Percentiles rank a stretch among this genome's conserved stretches.
These are phyloP conservation scores for Eulemur albifrons DNA, from an alignment of 2,797 vertebrate species.

Conservation along the genomic window DNA sequence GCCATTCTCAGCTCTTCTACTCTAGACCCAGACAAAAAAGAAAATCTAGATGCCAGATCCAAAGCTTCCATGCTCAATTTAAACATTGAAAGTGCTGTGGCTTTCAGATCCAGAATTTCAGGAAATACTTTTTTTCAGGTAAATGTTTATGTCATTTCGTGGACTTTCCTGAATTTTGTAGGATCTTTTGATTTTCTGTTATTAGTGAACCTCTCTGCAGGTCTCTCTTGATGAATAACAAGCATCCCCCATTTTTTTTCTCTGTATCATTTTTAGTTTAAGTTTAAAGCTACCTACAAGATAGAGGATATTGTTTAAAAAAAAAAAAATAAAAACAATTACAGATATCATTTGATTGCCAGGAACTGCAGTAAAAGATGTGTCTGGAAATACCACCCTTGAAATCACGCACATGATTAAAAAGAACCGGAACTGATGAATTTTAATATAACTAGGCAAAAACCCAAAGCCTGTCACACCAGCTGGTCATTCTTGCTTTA, in stretches of 20 bases:
- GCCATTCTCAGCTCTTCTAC: background rate
- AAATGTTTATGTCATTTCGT: background rate
- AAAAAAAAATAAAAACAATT: background rate
- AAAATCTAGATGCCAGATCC: conserved; percentile 17
- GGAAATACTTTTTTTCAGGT: background rate
- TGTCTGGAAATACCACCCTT: conserved; percentile 5
- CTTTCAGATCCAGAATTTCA: background rate
- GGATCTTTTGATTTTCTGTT: conserved; percentile 5
- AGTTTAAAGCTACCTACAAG: conserved; percentile 16
- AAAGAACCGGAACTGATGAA: conserved; percentile 61
- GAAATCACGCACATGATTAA: conserved; percentile 4
- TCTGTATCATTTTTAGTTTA: background rate
- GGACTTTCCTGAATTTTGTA: background rate
- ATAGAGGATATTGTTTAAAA: background rate
- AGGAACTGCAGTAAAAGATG: conserved; percentile 8
- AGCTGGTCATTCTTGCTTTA: conserved; percentile 62
- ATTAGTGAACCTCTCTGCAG: background rate
- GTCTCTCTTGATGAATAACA: conserved; percentile 17
- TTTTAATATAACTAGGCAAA: conserved; percentile 68
- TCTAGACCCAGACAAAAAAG: background rate
- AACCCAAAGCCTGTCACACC: conserved; percentile 62
- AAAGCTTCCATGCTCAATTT: background rate
- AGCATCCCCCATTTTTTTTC: background rate
- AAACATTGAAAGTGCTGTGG: background rate
- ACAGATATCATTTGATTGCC: background rate